Evolutionary conservation across 2,888 invertebrate species (phyloP), one percentile per base, ranked within the genome.

Genomic region (Tetanocera ferruginea): DNA sequence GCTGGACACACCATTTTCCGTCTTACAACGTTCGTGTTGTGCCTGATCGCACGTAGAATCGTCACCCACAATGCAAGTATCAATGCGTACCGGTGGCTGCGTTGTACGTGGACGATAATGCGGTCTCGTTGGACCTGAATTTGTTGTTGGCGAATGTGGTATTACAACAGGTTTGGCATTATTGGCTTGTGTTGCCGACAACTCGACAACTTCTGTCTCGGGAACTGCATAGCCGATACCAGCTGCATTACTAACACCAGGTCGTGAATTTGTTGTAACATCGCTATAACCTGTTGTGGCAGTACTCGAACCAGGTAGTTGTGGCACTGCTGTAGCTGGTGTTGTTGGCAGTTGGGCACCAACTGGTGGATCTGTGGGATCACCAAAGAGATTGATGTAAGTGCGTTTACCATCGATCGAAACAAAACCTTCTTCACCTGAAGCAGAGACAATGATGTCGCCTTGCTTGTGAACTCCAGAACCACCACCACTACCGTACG

Each of bases 11-110:
- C 96, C 95, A 79, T 92, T 92, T 89, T 96, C 96, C 0, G 97
- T 97, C 80, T 94, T 93, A 86, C 97, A 97, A 73, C 94, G 94
- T 87, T 97, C 97, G 85, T 96, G 95, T 86, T 97, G 95, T 0
- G 95, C 94, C 76, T 93, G 93, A 85, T 97, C 97, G 83, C 97
- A 97, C 0, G 97, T 97, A 0, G 95, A 94, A 83, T 96, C 96
- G 83, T 97, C 97, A 0, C 97, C 97, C 0, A 97, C 97, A 25
- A 97, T 97, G 85, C 97, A 97, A 0, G 97, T 97, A 87, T 97
- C 97, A 80, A 97, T 97, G 83, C 97, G 83, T 86, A 90, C 90
- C 0, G 90, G 90, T 11, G 90, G 89, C 73, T 87, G 89, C 5
- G 89, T 89, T 3, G 88, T 86, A 66, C 88, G 84, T 31, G 87